These are phyloP conservation scores for Atlantisia rogersi DNA, from an alignment of 2,113 vertebrate species.

Conservation along the genomic window DNA sequence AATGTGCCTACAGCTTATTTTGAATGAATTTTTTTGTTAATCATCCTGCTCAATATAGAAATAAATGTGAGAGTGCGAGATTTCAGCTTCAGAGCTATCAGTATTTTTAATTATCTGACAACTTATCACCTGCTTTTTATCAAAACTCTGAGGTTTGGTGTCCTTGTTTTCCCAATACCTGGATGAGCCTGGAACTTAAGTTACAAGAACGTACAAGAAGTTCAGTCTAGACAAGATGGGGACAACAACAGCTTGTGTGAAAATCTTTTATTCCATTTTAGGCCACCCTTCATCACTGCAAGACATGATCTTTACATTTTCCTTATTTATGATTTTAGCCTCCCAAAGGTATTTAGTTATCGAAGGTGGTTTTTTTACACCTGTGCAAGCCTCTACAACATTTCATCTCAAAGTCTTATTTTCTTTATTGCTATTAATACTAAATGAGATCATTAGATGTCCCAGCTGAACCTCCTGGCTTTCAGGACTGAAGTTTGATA, in stretches of 20 bases:
- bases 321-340: neutral
- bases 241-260: neutral
- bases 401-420: neutral
- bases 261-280: neutral
- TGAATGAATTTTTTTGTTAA: neutral
- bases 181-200: neutral
- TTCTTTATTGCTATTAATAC: neutral
- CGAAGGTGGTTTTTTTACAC: neutral
- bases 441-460: neutral
- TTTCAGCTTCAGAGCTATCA: neutral
- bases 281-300: neutral
- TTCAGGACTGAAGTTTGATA: neutral
- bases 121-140: neutral
- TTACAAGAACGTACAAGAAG: neutral
- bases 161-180: neutral
- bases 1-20: neutral
- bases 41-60: neutral
- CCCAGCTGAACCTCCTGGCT: neutral
- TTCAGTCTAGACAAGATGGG: neutral
- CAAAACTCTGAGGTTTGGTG: neutral
- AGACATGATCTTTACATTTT: neutral
- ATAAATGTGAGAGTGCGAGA: neutral
- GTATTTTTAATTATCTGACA: neutral
- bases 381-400: accelerated
- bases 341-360: neutral